Evolutionary conservation across 2,797 vertebrate species (phyloP).

Genomic region (Knipowitschia caucasica): DNA sequence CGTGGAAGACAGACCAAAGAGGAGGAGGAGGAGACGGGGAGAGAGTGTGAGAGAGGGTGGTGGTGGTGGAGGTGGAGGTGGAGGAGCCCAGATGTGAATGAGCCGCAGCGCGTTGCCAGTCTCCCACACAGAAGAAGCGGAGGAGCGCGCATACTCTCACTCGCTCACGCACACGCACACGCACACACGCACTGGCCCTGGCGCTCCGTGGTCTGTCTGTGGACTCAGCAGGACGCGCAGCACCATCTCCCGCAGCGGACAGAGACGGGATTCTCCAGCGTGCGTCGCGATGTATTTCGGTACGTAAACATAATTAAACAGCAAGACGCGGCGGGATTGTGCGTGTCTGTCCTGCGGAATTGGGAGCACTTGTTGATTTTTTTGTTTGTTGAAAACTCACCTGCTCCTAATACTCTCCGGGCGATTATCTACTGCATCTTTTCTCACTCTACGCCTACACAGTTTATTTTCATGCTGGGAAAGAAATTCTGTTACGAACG

Average conservation of each 20-base stretch:
- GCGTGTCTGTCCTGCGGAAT: not conserved
- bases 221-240: constrained; percentile 24
- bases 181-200: not conserved
- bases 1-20: constrained; percentile 35
- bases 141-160: too few relatives aligned
- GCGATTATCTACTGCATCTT: not conserved
- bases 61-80: constrained; percentile 31
- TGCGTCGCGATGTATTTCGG: constrained; percentile 61
- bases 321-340: constrained; percentile 1
- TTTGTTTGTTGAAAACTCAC: constrained; percentile 30
- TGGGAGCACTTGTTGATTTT: constrained; percentile 62
- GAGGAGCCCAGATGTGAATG: constrained; percentile 59
- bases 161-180: too few relatives aligned
- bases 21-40: constrained; percentile 31
- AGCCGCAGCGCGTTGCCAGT: constrained; percentile 28
- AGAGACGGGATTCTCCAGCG: constrained; percentile 36
- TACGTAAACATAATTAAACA: constrained; percentile 33
- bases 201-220: too few relatives aligned
- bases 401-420: constrained; percentile 16
- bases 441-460: constrained; percentile 1
- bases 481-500: not conserved
- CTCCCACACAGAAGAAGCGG: not conserved
- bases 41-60: constrained; percentile 1
- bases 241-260: constrained; percentile 20
- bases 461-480: not conserved